phyloP scores from a whole-genome alignment of 2,797 vertebrate species.

The Psittacula derbiana region DNA sequence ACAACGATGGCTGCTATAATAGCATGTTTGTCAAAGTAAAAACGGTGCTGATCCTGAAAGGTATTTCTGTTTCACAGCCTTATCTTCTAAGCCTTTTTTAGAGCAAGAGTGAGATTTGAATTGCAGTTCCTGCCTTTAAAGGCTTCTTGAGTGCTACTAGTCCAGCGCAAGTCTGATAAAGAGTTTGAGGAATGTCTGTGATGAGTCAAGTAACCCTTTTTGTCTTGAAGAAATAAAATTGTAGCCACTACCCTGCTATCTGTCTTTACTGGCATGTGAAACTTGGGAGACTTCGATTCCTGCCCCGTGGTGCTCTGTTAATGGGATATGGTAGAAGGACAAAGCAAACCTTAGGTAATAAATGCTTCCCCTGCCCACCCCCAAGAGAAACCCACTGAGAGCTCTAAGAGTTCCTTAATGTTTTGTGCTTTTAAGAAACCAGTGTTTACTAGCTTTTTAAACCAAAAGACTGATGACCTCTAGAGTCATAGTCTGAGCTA shows the following conservation, averaged over 20 bases:
- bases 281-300: not conserved
- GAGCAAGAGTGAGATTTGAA: slow-evolving; percentile 53
- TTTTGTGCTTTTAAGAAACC: slow-evolving; percentile 13
- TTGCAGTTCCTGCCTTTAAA: slow-evolving; percentile 61
- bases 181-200: slow-evolving; percentile 63
- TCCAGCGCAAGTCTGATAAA: slow-evolving; percentile 39
- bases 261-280: slow-evolving; percentile 59
- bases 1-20: not conserved
- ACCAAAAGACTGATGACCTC: not conserved
- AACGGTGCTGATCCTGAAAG: slow-evolving; percentile 46
- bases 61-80: slow-evolving; percentile 45
- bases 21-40: slow-evolving; percentile 36
- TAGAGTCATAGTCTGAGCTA: not conserved
- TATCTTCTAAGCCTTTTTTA: slow-evolving; percentile 50
- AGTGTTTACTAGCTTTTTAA: not conserved
- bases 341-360: not conserved
- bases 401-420: not conserved
- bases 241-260: slow-evolving; percentile 51
- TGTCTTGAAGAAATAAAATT: slow-evolving; percentile 64
- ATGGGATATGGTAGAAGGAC: slow-evolving; percentile 23
- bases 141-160: slow-evolving; percentile 55
- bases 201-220: slow-evolving; percentile 62
- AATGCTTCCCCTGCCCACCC: not conserved
- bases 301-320: not conserved
- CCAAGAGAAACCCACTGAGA: not conserved